Base-by-base conservation (phyloP, 2,888 invertebrate genomes). In the Epinotia nisella region DNA sequence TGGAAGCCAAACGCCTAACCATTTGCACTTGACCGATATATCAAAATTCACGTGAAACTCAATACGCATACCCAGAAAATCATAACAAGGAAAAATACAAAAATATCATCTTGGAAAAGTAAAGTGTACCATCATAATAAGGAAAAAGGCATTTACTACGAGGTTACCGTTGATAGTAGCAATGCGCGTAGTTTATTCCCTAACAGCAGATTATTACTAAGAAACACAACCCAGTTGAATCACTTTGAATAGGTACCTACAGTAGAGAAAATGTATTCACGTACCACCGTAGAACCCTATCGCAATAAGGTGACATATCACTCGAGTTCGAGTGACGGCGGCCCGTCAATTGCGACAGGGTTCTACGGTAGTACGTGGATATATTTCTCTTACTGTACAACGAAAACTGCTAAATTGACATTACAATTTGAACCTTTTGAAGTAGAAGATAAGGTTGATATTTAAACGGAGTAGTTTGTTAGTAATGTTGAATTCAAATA, bases 111-210 rank as follows among this genome's bases (percentile, higher is more conserved):
- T 35, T n/a, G 24, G 21, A 61, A 61, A 45, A 61, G 61, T 61
- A 15, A 61, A 45, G 45, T 15, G n/a, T n/a, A 61, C 45, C 15
- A n/a, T 29, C 49, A 62, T 24, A 29, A 62, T 24, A 62, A 62
- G 62, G 62, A 62, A 62, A 61, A 62, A 35, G 3, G 13, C 29
- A 13, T 3, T 17, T 59, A 59, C 35, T 62, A 62, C 41, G 21
- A 49, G n/a, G 24, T 49, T 24, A 39, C 17, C 4, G 11, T 61
- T 49, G 24, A 10, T 24, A 62, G 45, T n/a, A 49, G 45, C 10
- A 61, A 24, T 49, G 21, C 10, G n/a, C 10, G 45, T 62, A 62
- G 45, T 62, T 24, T 21, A 45, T 45, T 49, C 62, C 49, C 24
- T 49, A 49, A 3, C 9, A 2, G n/a, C 9, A 45, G 21, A 45